Evolutionary conservation across 2,113 vertebrate species (phyloP).

Genomic region (Gallinago undulata): DNA sequence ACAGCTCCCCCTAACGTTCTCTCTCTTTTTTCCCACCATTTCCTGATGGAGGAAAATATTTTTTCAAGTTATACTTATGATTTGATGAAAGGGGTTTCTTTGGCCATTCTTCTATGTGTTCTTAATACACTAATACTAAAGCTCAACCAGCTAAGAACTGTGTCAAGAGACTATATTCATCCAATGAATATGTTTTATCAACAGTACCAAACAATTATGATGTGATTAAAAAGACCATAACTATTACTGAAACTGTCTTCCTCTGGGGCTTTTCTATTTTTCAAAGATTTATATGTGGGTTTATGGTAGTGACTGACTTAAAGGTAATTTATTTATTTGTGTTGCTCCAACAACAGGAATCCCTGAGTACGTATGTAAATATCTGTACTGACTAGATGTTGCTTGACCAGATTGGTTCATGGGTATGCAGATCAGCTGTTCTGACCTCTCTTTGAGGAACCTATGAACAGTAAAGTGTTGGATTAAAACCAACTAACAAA

Average conservation of each 20-base stretch:
- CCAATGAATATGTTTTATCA: neutral
- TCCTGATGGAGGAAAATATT: neutral
- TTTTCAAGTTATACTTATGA: neutral
- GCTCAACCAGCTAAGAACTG: neutral
- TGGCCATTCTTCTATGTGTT: neutral
- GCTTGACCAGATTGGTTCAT: neutral
- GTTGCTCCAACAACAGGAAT: neutral
- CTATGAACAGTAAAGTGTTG: neutral
- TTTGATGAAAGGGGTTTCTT: neutral
- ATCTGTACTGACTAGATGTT: neutral
- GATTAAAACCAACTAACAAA: neutral
- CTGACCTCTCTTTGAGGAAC: neutral
- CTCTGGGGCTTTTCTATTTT: neutral
- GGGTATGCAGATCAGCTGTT: neutral
- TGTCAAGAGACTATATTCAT: neutral
- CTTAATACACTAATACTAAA: neutral
- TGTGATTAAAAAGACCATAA: neutral
- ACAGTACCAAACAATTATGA: neutral
- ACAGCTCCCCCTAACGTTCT: constrained; percentile 59
- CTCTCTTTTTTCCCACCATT: neutral
- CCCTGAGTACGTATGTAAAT: neutral
- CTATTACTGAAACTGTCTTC: neutral
- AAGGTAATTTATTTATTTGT: neutral
- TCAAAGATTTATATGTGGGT: neutral
- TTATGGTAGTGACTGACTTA: neutral